phyloP scores from a whole-genome alignment of 2,888 invertebrate genomes.

The Tromatobia lineatoria region DNA sequence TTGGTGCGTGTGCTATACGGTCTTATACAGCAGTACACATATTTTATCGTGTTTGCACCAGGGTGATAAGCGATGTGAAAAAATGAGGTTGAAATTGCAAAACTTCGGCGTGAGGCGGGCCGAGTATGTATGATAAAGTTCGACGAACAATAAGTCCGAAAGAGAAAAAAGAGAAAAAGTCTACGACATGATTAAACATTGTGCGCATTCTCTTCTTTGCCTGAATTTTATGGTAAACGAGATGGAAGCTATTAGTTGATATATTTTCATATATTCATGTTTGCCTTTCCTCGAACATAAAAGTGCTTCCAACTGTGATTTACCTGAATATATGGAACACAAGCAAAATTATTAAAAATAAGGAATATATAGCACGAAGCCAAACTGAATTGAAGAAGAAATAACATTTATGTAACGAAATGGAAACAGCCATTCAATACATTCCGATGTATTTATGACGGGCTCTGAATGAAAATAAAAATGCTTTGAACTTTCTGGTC shows the following conservation, averaged over 20 bases:
- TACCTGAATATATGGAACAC: too few species aligned
- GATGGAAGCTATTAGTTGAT: not conserved
- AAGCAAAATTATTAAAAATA: too few species aligned
- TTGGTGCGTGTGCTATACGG: not conserved
- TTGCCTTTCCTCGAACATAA: too few species aligned
- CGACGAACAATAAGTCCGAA: conserved; percentile 58
- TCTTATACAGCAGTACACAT: conserved; percentile 30
- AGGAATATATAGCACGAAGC: too few species aligned
- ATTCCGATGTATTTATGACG: too few species aligned
- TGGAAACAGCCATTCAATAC: too few species aligned
- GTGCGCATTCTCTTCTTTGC: not conserved
- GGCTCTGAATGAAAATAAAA: too few species aligned
- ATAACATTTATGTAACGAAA: too few species aligned
- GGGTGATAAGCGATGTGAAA: conserved; percentile 82
- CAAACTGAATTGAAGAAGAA: not conserved
- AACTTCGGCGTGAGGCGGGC: conserved; percentile 74
- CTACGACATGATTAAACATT: conserved; percentile 46
- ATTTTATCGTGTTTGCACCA: conserved; percentile 83
- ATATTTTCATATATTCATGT: too few species aligned
- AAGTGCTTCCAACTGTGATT: too few species aligned
- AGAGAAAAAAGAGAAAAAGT: conserved; percentile 29
- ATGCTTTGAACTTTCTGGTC: too few species aligned
- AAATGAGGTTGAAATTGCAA: conserved; percentile 85
- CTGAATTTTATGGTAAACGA: not conserved
- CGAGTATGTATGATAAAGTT: conserved; percentile 61